Evolutionary conservation across 2,888 invertebrate species (phyloP).

Genomic region (Artemia sinica): DNA sequence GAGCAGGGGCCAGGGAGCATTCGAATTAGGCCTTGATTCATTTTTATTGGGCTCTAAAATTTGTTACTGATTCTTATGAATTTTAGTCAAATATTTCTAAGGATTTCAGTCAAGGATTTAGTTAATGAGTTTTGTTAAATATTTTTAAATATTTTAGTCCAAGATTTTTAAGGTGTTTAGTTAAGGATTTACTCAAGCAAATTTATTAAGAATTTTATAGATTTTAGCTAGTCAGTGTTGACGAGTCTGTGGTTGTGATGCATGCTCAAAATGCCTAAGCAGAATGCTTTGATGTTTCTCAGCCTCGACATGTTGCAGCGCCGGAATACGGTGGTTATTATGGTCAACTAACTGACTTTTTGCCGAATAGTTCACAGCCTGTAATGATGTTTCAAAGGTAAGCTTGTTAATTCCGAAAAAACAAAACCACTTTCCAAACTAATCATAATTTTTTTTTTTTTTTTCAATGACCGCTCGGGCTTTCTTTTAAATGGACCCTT

Average conservation of each 20-base stretch:
- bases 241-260: conserved; percentile 10
- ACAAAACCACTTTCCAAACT: too few species aligned
- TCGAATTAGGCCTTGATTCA: too few species aligned
- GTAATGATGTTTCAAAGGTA: conserved; percentile 89
- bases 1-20: too few species aligned
- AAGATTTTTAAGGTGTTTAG: too few species aligned
- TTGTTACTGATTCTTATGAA: too few species aligned
- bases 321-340: conserved; percentile 98
- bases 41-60: too few species aligned
- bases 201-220: background rate
- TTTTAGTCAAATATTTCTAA: too few species aligned
- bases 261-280: background rate
- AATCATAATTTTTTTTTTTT: background rate
- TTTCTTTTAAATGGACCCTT: conserved; percentile 7
- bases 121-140: too few species aligned
- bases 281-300: conserved; percentile 37
- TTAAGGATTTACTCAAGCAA: too few species aligned
- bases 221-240: conserved; percentile 12
- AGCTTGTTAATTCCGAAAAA: too few species aligned
- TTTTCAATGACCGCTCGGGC: conserved; percentile 14
- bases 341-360: conserved; percentile 79
- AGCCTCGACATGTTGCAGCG: conserved; percentile 91
- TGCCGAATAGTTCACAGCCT: conserved; percentile 75
- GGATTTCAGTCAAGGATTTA: too few species aligned
- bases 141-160: too few species aligned